Base-by-base conservation (phyloP, 2,113 vertebrate genomes). In the Cranoglanis bouderius region DNA sequence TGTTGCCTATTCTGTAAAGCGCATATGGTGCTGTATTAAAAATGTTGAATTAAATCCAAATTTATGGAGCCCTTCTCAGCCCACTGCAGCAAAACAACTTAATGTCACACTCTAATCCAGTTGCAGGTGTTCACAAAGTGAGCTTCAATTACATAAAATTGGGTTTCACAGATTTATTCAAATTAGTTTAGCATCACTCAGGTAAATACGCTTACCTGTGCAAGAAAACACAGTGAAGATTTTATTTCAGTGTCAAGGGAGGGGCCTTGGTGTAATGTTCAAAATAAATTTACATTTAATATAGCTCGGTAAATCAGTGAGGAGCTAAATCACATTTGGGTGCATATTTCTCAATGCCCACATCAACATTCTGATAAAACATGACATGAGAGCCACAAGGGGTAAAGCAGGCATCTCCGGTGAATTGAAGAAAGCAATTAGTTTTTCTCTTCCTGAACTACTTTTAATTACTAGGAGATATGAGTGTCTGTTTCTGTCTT, bases 61-160 rank as follows among this genome's bases (percentile, higher is more conserved):
- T 92, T 95, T 94, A 94, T 93, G 92, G 93, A 93, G 93, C 93
- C 93, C 92, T 94, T 90, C 91, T 92, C 92, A 90, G 92, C 94
- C 93, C 93, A 92, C 46, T 91, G 92, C 94, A 92, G 93, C 93
- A 95, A 95, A 96, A 94, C 92, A 94, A 93, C 94, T 95, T 95
- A 94, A 95, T 94, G 94, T 94, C 94, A 95, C 91, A 91, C 92
- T 89, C 92, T 95, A 94, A 95, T 96, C 94, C 93, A 92, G 92
- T 94, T 94, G 94, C 94, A 95, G 95, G 94, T 95, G 95, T 94
- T 95, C 93, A 91, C 91, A 93, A 92, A 94, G 92, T 93, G 90
- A 92, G 92, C 94, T 57, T 94, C 93, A 95, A 95, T 96, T 95
- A 96, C 94, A 90, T 82, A 82, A 95, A 95, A 96, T 95, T 96